These are phyloP conservation scores for Sinohyriopsis cumingii DNA, from an alignment of 2,888 invertebrate genomes.

Conservation along the genomic window DNA sequence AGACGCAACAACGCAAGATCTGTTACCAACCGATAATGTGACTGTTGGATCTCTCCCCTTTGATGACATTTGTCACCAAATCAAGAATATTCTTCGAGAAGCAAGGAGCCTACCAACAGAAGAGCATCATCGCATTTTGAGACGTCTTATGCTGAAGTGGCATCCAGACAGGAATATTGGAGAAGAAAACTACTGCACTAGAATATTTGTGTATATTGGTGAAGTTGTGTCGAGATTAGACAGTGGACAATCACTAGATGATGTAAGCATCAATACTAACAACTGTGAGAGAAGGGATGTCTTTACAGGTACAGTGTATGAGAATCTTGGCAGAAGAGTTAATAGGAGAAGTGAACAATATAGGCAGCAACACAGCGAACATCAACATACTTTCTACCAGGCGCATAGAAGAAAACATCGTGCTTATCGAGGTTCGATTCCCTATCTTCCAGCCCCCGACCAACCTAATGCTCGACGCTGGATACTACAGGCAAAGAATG, in stretches of 20 bases:
- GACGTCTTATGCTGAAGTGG: conserved; percentile 42
- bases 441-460: conserved; percentile 22
- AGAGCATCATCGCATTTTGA: conserved; percentile 28
- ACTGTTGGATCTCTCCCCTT: too few species aligned
- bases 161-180: conserved; percentile 50
- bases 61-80: conserved; percentile 23
- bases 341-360: neutral
- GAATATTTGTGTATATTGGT: conserved; percentile 39
- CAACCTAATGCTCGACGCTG: conserved; percentile 44
- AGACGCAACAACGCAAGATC: too few species aligned
- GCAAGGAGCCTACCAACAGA: conserved; percentile 24
- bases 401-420: too few species aligned
- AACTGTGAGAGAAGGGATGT: too few species aligned
- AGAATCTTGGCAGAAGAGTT: neutral
- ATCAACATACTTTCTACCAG: neutral
- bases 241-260: conserved; percentile 15
- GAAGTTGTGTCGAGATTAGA: conserved; percentile 30
- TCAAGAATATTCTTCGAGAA: conserved; percentile 24
- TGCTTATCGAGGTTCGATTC: too few species aligned
- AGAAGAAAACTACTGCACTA: conserved; percentile 26
- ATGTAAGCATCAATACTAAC: neutral
- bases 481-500: conserved; percentile 47
- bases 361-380: neutral
- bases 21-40: too few species aligned
- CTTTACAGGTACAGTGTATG: too few species aligned